Percentiles rank a stretch among this genome's conserved stretches.
Evolutionary conservation across 2,113 vertebrate species (phyloP).

Genomic region (Tricholaema leucomelas): DNA sequence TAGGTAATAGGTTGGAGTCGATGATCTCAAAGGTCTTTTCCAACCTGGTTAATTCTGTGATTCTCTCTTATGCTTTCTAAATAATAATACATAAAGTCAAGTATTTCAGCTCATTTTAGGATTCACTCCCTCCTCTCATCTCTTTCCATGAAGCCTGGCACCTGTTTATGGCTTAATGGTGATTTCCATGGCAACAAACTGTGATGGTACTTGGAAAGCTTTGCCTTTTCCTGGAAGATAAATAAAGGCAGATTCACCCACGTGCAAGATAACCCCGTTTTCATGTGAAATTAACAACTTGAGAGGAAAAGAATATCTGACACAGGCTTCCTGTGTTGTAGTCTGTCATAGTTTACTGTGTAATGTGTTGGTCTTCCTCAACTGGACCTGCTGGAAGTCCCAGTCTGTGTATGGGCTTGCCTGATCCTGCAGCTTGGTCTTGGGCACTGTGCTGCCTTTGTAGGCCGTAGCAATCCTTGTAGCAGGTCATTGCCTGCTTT

Average conservation of each 20-base stretch:
- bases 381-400: not conserved
- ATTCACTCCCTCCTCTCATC: slow-evolving; percentile 9
- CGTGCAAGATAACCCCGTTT: not conserved
- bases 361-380: not conserved
- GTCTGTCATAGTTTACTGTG: not conserved
- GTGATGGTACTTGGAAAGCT: slow-evolving; percentile 11
- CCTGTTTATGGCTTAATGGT: not conserved
- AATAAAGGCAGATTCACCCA: slow-evolving; percentile 44
- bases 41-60: too few relatives aligned
- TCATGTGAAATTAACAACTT: not conserved
- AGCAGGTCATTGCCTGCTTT: not conserved
- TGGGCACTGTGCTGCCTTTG: not conserved
- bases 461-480: not conserved
- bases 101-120: not conserved
- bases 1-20: too few relatives aligned
- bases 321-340: not conserved
- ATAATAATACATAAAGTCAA: not conserved
- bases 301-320: not conserved
- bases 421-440: not conserved
- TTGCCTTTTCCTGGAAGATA: slow-evolving; percentile 13
- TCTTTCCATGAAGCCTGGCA: not conserved
- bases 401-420: accelerated
- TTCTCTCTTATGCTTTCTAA: not conserved
- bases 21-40: too few relatives aligned
- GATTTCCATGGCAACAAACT: slow-evolving; percentile 57